These are phyloP conservation scores for Chrysopilus asiliformis DNA, from an alignment of 2,888 invertebrate genomes.

Conservation along the genomic window DNA sequence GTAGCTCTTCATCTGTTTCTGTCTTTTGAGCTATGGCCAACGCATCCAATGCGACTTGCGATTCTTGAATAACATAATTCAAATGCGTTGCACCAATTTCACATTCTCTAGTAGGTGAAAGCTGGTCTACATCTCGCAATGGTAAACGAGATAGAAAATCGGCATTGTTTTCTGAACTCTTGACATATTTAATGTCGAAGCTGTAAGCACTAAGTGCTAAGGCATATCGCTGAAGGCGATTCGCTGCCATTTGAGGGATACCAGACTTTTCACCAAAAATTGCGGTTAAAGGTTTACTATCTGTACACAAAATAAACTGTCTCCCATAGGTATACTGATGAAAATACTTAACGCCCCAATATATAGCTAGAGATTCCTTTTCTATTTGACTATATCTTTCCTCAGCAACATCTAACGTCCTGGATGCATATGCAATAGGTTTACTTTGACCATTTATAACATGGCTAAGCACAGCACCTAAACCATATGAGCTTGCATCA, in stretches of 20 bases:
- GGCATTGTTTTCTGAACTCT: no score
- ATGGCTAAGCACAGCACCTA: constrained; percentile 9
- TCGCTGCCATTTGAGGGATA: constrained; percentile 7
- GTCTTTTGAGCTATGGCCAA: constrained; percentile 5
- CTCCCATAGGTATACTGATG: constrained; percentile 2
- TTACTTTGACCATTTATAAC: constrained; percentile 1
- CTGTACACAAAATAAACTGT: constrained; percentile 2
- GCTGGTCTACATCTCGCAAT: no score
- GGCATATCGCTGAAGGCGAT: constrained; percentile 7
- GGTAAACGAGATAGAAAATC: no score
- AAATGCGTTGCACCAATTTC: no score
- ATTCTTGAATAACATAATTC: no score
- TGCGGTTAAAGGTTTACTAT: constrained; percentile 8
- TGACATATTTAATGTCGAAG: no score
- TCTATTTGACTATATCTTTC: no score
- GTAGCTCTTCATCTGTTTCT: not conserved
- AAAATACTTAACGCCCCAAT: constrained; percentile 1
- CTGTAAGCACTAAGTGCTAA: no score
- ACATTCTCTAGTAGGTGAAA: no score
- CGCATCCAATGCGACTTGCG: constrained; percentile 4
- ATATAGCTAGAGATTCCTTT: not conserved
- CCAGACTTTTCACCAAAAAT: constrained; percentile 9
- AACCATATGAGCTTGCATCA: constrained; percentile 15
- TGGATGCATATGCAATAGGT: constrained; percentile 10
- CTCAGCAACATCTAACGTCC: no score